Base-by-base conservation (phyloP, 2,888 invertebrate genomes). In the Nematopogon swammerdamellus region DNA sequence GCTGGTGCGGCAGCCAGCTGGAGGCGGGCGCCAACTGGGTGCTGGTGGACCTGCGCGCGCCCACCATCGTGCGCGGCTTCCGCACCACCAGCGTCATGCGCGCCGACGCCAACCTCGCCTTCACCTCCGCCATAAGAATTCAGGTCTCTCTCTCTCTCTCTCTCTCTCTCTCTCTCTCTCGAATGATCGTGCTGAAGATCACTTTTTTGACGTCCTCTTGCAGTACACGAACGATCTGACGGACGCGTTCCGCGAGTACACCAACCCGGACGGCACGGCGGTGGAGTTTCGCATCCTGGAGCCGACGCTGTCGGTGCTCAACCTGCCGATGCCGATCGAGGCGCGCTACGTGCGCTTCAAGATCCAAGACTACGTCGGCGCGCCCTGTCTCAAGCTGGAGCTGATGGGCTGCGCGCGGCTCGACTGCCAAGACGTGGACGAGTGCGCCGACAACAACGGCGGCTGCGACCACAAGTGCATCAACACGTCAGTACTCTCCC, bases 381-480 rank as follows among this genome's bases (percentile, higher is more conserved):
- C 94, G 0, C 95, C 95, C 1, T 96, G 95, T 62, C 72, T 95
- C 52, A 91, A 93, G 66, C 72, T 95, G 52, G 95, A 95, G 81
- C 82, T 95, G 36, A 95, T 95, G 92, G 95, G 95, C 17, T 95
- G 95, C 63, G 91, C 92, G 0, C 83, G 95, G 56, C 80, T 95
- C 56, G 95, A 95, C 63, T 96, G 95, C 64, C 81, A 85, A 16
- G 95, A 96, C 63, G 83, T 93, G 45, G 95, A 96, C 61, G 95
- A 96, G 65, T 96, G 95, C 63, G 83, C 84, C 45, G 84, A 83
- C 25, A 87, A 88, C 57, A 95, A 95, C 62, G 95, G 95, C 14
- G 95, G 95, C 16, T 96, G 95, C 68, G 92, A 95, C 61, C 95
- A 95, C 62, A 94, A 94, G 71, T 96, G 95, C 70, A 82, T 93